These are phyloP conservation scores for Mesorhabditis sp. DNA, from an alignment of 2,888 invertebrate genomes.

Conservation along the genomic window DNA sequence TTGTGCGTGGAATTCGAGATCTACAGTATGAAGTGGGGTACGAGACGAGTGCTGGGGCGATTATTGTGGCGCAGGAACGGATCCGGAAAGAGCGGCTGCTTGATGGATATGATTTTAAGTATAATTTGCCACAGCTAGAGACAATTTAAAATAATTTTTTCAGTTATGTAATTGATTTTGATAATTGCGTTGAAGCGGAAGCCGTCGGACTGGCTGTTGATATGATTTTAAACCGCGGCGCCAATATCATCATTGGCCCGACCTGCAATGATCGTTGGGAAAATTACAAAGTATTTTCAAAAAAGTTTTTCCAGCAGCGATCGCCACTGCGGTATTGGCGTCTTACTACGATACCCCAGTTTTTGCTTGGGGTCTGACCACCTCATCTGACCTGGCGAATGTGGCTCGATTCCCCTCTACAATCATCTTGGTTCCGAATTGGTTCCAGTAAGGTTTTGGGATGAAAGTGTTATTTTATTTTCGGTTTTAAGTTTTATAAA, in stretches of 20 bases:
- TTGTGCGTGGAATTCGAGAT: background rate
- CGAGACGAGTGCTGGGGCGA: slow-evolving; percentile 29
- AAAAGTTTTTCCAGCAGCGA: slow-evolving; percentile 22
- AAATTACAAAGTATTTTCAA: slow-evolving; percentile 1
- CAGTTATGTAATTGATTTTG: slow-evolving; percentile 17
- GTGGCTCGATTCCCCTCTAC: slow-evolving; percentile 24
- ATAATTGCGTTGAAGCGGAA: slow-evolving; percentile 4
- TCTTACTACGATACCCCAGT: slow-evolving; percentile 27
- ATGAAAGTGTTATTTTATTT: background rate
- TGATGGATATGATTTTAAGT: slow-evolving; percentile 29
- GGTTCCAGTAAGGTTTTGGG: background rate
- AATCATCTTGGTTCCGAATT: slow-evolving; percentile 11
- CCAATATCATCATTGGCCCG: slow-evolving; percentile 1
- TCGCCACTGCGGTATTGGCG: slow-evolving; percentile 21
- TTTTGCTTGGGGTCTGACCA: slow-evolving; percentile 27
- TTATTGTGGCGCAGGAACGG: slow-evolving; percentile 30
- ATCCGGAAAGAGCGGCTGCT: slow-evolving; percentile 26
- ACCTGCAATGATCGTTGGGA: slow-evolving; percentile 39
- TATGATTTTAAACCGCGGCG: background rate
- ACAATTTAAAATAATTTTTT: background rate
- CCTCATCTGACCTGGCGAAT: slow-evolving; percentile 21
- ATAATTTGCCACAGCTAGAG: background rate
- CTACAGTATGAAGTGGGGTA: slow-evolving; percentile 16
- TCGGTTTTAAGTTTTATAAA: too few species aligned
- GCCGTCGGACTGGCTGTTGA: slow-evolving; percentile 3